Evolutionary conservation across 2,888 invertebrate species (phyloP), one percentile per base, ranked within the genome.

Genomic region (Aphrophora alni): DNA sequence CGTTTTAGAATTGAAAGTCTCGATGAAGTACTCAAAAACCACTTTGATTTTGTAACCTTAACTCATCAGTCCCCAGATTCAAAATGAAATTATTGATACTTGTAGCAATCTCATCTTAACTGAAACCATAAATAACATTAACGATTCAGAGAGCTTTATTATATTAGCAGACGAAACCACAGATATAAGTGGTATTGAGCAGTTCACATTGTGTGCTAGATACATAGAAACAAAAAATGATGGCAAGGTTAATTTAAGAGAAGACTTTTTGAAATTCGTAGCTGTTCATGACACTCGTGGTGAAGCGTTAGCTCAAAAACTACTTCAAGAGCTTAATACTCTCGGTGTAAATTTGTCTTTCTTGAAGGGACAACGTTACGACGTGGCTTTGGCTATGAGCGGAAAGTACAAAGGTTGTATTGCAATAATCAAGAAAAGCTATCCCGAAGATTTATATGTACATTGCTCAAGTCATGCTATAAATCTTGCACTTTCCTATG

Each of bases 211-310:
- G n/a, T n/a, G n/a, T n/a, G n/a, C n/a, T n/a, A n/a, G n/a, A n/a
- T n/a, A n/a, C n/a, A n/a, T n/a, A n/a, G n/a, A n/a, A n/a, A n/a
- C n/a, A n/a, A n/a, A n/a, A n/a, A 12, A 24, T 26, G 24, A 70
- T n/a, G 70, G 70, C 21, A n/a, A 70, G 25, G 1, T 24, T 14
- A 21, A 3, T 21, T 21, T 21, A 70, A 1, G 25, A 21, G 70
- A 70, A 24, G 70, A 70, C 7, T 70, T 70, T 70, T 70, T 70
- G 70, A 70, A 70, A 24, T 70, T 70, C 25, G 24, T 70, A 12
- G n/a, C 70, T 70, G 70, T 70, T 21, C n/a, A 14, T 70, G 70
- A 70, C 21, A 70, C 70, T 24, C n/a, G 24, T 1, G 21, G 70
- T 21, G 70, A 3, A 24, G 24, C 70, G 21, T 21, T 70, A 12